Conservation (phyloP, 2,113 vertebrate species). For the Syngnathus typhle region DNA sequence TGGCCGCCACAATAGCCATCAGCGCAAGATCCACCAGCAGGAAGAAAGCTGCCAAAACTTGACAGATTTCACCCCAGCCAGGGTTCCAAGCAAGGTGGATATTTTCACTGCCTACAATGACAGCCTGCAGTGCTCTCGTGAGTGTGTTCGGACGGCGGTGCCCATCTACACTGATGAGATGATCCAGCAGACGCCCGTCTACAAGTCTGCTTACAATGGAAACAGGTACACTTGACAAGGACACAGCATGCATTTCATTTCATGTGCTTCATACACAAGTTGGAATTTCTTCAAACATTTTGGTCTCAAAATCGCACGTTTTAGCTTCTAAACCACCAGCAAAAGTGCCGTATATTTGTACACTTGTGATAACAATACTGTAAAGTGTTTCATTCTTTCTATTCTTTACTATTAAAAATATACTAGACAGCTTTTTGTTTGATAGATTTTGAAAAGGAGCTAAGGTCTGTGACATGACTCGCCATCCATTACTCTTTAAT, state of each 20-base stretch:
- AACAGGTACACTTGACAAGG: slow-evolving; percentile 77
- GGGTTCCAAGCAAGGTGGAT: slow-evolving; percentile 92
- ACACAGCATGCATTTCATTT: neutral
- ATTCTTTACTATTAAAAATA: too few species aligned
- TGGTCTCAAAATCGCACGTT: neutral
- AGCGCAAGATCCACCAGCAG: slow-evolving; percentile 94
- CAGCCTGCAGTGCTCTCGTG: slow-evolving; percentile 93
- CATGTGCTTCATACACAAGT: neutral
- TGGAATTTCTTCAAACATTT: neutral
- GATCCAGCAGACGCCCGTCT: slow-evolving; percentile 84
- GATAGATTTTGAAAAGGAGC: too few species aligned
- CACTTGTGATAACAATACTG: too few species aligned
- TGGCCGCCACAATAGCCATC: slow-evolving; percentile 88
- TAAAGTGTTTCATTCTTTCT: too few species aligned
- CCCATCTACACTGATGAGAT: slow-evolving; percentile 88
- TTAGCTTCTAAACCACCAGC: neutral
- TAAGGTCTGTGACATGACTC: too few species aligned
- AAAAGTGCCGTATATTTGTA: neutral
- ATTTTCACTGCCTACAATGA: slow-evolving; percentile 98
- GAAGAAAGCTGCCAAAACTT: slow-evolving; percentile 98
- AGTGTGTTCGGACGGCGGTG: slow-evolving; percentile 85
- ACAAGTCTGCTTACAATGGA: slow-evolving; percentile 90
- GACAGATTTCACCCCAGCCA: slow-evolving; percentile 89
- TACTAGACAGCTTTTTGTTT: too few species aligned
- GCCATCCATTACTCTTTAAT: too few species aligned